These are phyloP conservation scores for Smithornis capensis DNA, from an alignment of 2,113 vertebrate species.

Conservation along the genomic window DNA sequence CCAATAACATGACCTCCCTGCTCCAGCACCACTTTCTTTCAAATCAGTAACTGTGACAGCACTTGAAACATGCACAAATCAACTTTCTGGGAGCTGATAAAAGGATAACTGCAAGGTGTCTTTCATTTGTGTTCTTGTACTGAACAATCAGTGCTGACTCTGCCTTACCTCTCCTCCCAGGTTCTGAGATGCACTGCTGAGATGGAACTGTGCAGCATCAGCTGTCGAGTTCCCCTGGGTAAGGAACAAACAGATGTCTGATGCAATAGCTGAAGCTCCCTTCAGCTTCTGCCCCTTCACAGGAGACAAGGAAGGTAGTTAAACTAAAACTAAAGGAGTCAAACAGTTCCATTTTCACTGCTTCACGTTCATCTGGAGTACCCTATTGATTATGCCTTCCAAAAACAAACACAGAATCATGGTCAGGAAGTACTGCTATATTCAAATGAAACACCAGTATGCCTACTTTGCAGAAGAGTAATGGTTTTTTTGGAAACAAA, in stretches of 20 bases:
- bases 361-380: not conserved
- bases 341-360: not conserved
- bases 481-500: not conserved
- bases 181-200: not conserved
- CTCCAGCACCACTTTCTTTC: not conserved
- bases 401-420: not conserved
- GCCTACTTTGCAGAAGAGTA: not conserved
- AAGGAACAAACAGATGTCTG: not conserved
- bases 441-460: not conserved
- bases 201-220: not conserved
- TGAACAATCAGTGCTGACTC: not conserved
- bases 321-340: not conserved
- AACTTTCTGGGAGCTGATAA: not conserved
- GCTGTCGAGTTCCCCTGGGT: not conserved
- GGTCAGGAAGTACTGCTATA: not conserved
- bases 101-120: not conserved
- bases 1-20: fast-evolving
- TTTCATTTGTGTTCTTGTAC: fast-evolving
- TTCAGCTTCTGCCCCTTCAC: not conserved
- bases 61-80: not conserved
- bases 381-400: not conserved
- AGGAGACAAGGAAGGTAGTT: not conserved
- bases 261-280: not conserved
- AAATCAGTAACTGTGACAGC: not conserved
- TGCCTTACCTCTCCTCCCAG: not conserved